Conservation (phyloP, 2,888 invertebrate genomes). For the Leptopterna dolabrata region DNA sequence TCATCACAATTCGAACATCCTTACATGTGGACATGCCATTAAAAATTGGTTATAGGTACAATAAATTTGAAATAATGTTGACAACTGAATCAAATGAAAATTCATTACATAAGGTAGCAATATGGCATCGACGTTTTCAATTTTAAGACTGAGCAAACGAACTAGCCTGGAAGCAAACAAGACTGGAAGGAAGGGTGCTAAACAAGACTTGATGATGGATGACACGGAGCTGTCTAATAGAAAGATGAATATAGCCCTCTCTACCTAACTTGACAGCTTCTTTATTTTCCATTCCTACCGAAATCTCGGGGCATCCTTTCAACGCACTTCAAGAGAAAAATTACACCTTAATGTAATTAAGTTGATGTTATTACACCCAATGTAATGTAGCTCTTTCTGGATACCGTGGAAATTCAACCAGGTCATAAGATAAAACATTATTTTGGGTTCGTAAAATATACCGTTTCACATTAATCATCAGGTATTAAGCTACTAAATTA, state of each 20-base stretch:
- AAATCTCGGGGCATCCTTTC: not conserved
- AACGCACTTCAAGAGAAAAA: not conserved
- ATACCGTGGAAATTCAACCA: too few relatives aligned
- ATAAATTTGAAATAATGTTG: too few relatives aligned
- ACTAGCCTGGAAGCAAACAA: not conserved
- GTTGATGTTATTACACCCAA: too few relatives aligned
- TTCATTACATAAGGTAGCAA: not conserved
- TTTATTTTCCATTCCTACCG: not conserved
- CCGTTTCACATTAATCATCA: too few relatives aligned
- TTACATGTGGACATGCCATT: too few relatives aligned
- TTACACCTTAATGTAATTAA: not conserved
- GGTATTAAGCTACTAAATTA: too few relatives aligned
- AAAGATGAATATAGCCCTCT: constrained; percentile 41
- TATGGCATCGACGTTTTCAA: not conserved
- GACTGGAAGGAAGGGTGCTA: not conserved
- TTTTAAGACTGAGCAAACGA: not conserved
- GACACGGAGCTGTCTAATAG: constrained; percentile 38
- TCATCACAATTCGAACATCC: too few relatives aligned
- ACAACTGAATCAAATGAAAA: not conserved
- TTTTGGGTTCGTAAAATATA: too few relatives aligned
- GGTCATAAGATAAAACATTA: too few relatives aligned
- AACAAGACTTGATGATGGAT: constrained; percentile 47
- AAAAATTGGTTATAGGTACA: too few relatives aligned
- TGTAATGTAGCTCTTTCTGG: too few relatives aligned
- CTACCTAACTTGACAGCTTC: constrained; percentile 18